Evolutionary conservation across 2,888 invertebrate species (phyloP).

Genomic region (Coelinius sp.): DNA sequence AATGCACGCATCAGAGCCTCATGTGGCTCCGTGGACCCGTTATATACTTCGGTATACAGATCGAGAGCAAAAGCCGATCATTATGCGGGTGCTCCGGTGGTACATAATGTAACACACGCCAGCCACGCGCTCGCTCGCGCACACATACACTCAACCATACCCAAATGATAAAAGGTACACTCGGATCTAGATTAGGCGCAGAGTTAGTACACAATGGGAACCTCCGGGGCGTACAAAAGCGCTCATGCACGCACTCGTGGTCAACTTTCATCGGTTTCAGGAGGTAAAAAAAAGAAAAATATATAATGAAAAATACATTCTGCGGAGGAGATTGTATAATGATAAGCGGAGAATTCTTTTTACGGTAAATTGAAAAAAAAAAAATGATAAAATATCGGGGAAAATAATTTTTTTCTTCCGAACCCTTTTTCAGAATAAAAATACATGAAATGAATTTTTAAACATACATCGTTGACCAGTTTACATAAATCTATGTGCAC

Average conservation of each 20-base stretch:
- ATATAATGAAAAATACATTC: background rate
- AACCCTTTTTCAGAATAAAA: background rate
- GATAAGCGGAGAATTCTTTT: background rate
- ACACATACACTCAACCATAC: conserved; percentile 31
- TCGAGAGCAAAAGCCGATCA: conserved; percentile 53
- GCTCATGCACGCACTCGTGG: conserved; percentile 18
- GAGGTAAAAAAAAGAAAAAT: background rate
- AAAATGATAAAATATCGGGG: no score
- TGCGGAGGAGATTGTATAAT: background rate
- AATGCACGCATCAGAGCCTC: conserved; percentile 40
- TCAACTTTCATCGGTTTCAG: conserved; percentile 38
- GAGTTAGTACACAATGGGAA: conserved; percentile 58
- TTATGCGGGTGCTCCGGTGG: conserved; percentile 50
- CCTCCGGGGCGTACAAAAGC: conserved; percentile 53
- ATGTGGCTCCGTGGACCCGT: conserved; percentile 29
- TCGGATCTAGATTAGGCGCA: conserved; percentile 62
- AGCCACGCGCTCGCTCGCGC: conserved; percentile 29
- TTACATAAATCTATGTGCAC: conserved; percentile 49
- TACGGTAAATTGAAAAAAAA: background rate
- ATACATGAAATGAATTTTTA: background rate
- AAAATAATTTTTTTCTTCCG: no score
- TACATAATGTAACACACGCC: conserved; percentile 41
- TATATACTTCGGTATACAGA: conserved; percentile 1
- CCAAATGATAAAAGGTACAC: conserved; percentile 52
- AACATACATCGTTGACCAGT: conserved; percentile 42